Conservation (phyloP, 1,140 invertebrate species). For the Drosophila micromelanica region DNA sequence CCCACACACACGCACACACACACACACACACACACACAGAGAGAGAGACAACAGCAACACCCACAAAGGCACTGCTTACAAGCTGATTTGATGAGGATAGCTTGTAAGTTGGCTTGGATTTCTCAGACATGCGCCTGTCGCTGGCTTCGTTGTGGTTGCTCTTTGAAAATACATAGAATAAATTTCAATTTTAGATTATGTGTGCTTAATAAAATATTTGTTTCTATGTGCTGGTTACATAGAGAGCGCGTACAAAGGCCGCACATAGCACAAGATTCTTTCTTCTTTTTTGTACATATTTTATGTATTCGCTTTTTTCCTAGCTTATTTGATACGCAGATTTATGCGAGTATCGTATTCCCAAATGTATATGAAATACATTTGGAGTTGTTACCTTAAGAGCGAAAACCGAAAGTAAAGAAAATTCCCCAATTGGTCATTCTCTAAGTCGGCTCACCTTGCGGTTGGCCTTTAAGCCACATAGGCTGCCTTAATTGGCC, state of each 20-base stretch:
- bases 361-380: neutral
- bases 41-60: neutral
- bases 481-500: conserved; percentile 43
- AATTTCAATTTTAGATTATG: conserved; percentile 81
- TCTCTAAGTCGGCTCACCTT: conserved; percentile 19
- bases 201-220: conserved; percentile 77
- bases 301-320: conserved; percentile 17
- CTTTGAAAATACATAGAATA: conserved; percentile 59
- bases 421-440: neutral
- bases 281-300: conserved; percentile 13
- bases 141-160: conserved; percentile 29
- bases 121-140: conserved; percentile 20
- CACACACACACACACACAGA: conserved; percentile 1
- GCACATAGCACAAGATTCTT: neutral
- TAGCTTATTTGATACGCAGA: conserved; percentile 29
- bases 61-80: conserved; percentile 27
- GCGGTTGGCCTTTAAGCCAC: conserved; percentile 23
- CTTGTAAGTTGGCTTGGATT: conserved; percentile 64
- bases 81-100: conserved; percentile 58
- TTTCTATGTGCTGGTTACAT: conserved; percentile 37
- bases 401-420: neutral
- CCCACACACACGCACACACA: conserved; percentile 3
- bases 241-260: neutral
- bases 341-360: neutral
- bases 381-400: conserved; percentile 1